Conservation (phyloP, 2,113 vertebrate genomes). For the Pitta sordida region DNA sequence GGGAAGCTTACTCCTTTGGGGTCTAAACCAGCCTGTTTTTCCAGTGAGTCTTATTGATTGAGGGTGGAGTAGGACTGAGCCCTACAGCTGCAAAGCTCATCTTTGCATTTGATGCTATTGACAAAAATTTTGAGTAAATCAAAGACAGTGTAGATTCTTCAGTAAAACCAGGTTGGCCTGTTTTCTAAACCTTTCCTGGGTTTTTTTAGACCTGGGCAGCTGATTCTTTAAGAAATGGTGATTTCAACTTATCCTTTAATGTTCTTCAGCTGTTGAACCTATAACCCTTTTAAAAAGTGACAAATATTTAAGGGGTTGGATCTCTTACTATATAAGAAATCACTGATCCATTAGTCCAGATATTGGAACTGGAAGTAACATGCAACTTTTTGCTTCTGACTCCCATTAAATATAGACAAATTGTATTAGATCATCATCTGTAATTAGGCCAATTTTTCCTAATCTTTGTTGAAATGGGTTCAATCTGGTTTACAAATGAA, state of each 20-base stretch:
- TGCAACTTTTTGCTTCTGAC: constrained; percentile 26
- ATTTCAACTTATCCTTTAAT: not conserved
- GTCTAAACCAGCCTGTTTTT: not conserved
- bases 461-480: constrained; percentile 41
- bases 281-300: not conserved
- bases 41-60: not conserved
- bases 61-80: not conserved
- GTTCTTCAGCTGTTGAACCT: not conserved
- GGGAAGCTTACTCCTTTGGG: not conserved
- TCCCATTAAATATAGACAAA: constrained; percentile 25
- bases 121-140: not conserved
- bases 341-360: not conserved
- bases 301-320: not conserved
- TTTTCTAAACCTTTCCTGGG: not conserved
- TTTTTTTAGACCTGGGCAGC: not conserved
- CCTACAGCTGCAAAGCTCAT: not conserved
- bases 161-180: not conserved
- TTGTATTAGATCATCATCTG: constrained; percentile 28
- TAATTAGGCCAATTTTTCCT: constrained; percentile 46
- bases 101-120: not conserved
- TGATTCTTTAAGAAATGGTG: not conserved
- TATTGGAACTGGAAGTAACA: not conserved
- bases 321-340: not conserved
- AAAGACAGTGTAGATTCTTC: not conserved
- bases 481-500: constrained; percentile 19